phyloP scores from a whole-genome alignment of 1,140 invertebrate species.

The Aphis gossypii region DNA sequence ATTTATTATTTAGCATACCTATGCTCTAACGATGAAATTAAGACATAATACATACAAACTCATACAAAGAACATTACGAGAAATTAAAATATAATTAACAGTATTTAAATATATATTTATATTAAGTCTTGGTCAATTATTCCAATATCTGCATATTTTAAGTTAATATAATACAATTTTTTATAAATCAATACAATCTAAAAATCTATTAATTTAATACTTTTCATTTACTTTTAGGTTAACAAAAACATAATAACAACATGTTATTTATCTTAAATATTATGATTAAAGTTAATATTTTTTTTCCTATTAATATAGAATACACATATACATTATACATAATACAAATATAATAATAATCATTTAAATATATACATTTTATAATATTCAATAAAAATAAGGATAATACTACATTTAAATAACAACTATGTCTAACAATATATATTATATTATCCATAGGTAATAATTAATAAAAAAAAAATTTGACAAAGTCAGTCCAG shows the following conservation, averaged over 20 bases:
- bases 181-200: background rate
- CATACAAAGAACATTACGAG: background rate
- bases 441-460: conserved; percentile 33
- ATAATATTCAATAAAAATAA: background rate
- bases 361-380: conserved; percentile 43
- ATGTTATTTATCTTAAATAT: background rate
- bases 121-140: conserved; percentile 44
- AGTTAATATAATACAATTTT: background rate
- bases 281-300: conserved; percentile 30
- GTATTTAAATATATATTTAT: conserved; percentile 13
- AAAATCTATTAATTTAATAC: background rate
- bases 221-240: background rate
- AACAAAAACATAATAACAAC: conserved; percentile 18
- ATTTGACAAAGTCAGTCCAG: background rate
- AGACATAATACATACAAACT: background rate
- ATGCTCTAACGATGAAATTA: background rate
- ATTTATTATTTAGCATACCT: too few species aligned
- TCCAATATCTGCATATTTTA: conserved; percentile 16
- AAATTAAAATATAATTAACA: background rate
- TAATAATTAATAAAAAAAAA: conserved; percentile 49
- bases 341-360: background rate
- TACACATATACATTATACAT: background rate
- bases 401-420: background rate
- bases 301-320: background rate
- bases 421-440: conserved; percentile 3